These are phyloP conservation scores for Todiramphus saurophagus DNA, from an alignment of 2,113 vertebrate genomes.

Conservation along the genomic window DNA sequence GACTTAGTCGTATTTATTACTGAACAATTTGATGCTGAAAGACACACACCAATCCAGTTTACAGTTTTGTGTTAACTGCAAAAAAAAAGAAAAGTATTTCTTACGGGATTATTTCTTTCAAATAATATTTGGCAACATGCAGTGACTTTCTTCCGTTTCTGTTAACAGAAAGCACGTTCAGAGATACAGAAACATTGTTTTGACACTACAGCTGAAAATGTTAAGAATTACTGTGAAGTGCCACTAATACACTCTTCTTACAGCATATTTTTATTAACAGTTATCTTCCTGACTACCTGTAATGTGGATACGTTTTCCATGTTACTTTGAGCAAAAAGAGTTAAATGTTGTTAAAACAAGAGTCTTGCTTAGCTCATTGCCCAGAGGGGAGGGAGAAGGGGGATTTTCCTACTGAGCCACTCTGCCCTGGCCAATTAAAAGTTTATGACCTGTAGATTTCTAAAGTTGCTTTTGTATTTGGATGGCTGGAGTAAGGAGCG, in stretches of 20 bases:
- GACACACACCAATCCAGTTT: constrained; percentile 63
- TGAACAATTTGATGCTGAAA: constrained; percentile 75
- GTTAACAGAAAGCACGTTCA: not conserved
- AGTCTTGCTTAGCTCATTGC: constrained; percentile 22
- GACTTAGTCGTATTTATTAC: constrained; percentile 76
- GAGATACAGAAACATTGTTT: constrained; percentile 1
- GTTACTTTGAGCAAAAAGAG: constrained; percentile 45
- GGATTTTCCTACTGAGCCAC: constrained; percentile 38
- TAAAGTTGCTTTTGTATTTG: constrained; percentile 59
- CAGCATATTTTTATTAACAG: constrained; percentile 52
- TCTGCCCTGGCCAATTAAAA: constrained; percentile 53
- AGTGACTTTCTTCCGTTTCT: constrained; percentile 51
- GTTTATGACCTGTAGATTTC: constrained; percentile 62
- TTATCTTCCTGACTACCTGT: constrained; percentile 45
- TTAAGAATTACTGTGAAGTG: constrained; percentile 62
- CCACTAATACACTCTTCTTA: constrained; percentile 49
- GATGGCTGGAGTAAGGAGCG: not conserved
- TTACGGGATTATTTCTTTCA: constrained; percentile 20
- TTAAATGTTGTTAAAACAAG: constrained; percentile 39
- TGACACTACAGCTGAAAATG: constrained; percentile 62
- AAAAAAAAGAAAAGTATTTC: constrained; percentile 29
- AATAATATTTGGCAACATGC: constrained; percentile 42
- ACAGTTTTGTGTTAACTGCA: constrained; percentile 57
- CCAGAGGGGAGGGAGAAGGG: constrained; percentile 38
- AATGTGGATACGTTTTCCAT: not conserved